phyloP scores from a whole-genome alignment of 35 echinoderm and acorn worm species.

The Heliocidaris tuberculata region DNA sequence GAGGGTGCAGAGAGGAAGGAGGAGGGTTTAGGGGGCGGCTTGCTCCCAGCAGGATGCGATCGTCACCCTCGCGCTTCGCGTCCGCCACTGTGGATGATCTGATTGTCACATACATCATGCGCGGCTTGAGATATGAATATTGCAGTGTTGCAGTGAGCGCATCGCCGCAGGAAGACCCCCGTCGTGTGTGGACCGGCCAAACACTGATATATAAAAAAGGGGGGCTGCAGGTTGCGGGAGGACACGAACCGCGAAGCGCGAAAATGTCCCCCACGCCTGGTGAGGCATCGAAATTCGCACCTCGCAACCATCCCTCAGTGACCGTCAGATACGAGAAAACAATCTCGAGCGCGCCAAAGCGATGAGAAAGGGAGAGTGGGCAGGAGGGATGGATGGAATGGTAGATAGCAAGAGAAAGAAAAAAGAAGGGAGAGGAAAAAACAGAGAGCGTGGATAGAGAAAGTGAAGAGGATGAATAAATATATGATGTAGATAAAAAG shows the following conservation, averaged over 20 bases:
- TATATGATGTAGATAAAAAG: too few relatives aligned
- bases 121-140: background rate
- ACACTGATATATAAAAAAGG: background rate
- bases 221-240: background rate
- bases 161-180: background rate
- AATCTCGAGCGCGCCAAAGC: constrained; percentile 48
- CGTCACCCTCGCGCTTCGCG: background rate
- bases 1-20: background rate
- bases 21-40: background rate
- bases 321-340: constrained; percentile 42
- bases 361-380: background rate
- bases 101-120: background rate
- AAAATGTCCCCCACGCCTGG: constrained; percentile 50
- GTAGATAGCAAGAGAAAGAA: background rate
- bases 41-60: background rate
- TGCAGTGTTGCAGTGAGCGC: background rate
- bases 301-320: constrained; percentile 8
- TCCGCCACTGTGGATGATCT: background rate
- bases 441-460: background rate
- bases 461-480: too few relatives aligned
- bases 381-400: background rate
- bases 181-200: background rate
- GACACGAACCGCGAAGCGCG: constrained; percentile 42
- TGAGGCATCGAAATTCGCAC: constrained; percentile 46
- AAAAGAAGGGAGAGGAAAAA: background rate